A percentile compares a stretch with the other conserved stretches of the same genome.
These are phyloP conservation scores for Elmis aenea DNA, from an alignment of 2,888 invertebrate genomes.

Conservation along the genomic window DNA sequence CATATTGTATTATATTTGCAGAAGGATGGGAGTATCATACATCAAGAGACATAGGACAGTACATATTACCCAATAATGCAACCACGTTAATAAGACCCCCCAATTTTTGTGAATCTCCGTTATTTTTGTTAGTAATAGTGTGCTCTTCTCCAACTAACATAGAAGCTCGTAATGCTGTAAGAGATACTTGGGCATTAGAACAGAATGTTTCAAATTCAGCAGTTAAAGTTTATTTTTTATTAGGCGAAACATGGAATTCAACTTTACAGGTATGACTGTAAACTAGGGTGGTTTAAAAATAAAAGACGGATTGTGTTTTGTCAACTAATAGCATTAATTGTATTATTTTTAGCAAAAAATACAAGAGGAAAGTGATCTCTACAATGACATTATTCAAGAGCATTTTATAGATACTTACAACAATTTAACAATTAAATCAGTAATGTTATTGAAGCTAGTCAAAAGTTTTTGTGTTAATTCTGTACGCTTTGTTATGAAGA, in stretches of 20 bases:
- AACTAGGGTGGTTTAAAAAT: too few relatives aligned
- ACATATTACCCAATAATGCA: slow-evolving; percentile 65
- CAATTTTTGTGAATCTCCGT: slow-evolving; percentile 49
- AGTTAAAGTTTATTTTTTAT: slow-evolving; percentile 51
- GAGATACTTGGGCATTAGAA: slow-evolving; percentile 64
- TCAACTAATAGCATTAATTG: not conserved
- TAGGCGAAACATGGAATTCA: slow-evolving; percentile 57
- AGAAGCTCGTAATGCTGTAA: slow-evolving; percentile 59
- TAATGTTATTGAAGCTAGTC: slow-evolving; percentile 80
- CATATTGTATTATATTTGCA: too few relatives aligned
- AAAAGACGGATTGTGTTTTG: too few relatives aligned
- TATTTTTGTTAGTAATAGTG: slow-evolving; percentile 67
- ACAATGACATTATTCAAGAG: slow-evolving; percentile 78
- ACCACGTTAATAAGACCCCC: slow-evolving; percentile 62
- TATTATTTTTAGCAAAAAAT: slow-evolving; percentile 53
- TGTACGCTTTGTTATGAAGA: slow-evolving; percentile 66
- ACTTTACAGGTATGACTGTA: slow-evolving; percentile 49
- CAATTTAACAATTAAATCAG: slow-evolving; percentile 79
- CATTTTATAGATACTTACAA: slow-evolving; percentile 79
- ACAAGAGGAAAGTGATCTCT: slow-evolving; percentile 60
- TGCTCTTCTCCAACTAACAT: slow-evolving; percentile 69
- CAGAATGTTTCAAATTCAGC: slow-evolving; percentile 38
- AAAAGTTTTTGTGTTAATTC: slow-evolving; percentile 58
- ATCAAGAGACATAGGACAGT: slow-evolving; percentile 65
- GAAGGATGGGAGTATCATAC: slow-evolving; percentile 72